phyloP scores from a whole-genome alignment of 2,113 vertebrate species.

The Gopherus evgoodei region DNA sequence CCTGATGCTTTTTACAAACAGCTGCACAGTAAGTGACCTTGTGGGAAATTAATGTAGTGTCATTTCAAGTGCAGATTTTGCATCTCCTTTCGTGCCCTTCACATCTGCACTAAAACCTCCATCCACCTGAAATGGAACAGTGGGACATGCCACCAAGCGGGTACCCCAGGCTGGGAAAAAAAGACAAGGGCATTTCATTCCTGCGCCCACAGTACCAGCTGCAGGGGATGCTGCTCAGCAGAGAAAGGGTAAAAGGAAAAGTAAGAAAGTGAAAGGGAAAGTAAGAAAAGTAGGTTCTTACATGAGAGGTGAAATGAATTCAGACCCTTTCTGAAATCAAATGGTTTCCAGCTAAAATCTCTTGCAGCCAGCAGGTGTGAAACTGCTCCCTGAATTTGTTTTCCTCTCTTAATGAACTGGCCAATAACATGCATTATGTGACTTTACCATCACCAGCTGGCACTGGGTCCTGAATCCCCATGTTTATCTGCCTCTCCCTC shows the following conservation, averaged over 20 bases:
- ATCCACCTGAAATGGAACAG: constrained; percentile 62
- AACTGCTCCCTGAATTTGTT: not conserved
- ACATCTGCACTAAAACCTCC: constrained; percentile 53
- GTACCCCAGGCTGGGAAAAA: constrained; percentile 49
- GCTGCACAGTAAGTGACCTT: constrained; percentile 47
- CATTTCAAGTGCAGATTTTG: constrained; percentile 55
- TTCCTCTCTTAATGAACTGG: not conserved
- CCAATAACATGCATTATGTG: not conserved
- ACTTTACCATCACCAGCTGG: accelerated
- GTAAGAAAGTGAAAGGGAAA: not conserved
- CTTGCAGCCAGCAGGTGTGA: accelerated
- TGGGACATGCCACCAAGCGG: not conserved
- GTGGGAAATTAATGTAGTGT: constrained; percentile 60
- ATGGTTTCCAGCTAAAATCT: not conserved
- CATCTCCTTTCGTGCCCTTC: constrained; percentile 50
- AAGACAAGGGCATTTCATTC: constrained; percentile 66
- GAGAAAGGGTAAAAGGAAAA: not conserved
- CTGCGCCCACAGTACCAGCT: constrained; percentile 43
- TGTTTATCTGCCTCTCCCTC: accelerated
- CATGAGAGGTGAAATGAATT: constrained; percentile 7
- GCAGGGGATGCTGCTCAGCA: constrained; percentile 31
- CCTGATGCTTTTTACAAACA: not conserved
- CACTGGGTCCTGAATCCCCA: not conserved
- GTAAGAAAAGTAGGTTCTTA: not conserved
- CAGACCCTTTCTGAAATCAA: not conserved